phyloP scores from a whole-genome alignment of 2,113 vertebrate genomes.

The Thalassarche chlororhynchos region DNA sequence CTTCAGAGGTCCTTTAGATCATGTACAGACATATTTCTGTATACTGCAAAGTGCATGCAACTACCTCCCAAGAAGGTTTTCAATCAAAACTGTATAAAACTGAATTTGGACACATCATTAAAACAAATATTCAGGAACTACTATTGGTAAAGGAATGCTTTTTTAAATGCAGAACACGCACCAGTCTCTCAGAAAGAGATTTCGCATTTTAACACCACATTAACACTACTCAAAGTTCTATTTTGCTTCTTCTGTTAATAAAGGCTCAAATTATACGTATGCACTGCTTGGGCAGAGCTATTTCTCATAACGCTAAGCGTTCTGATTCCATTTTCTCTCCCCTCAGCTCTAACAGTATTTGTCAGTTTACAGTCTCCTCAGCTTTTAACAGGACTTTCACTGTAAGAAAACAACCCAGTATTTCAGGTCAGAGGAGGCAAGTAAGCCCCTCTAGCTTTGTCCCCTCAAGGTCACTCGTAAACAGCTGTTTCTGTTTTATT shows the following conservation, averaged over 20 bases:
- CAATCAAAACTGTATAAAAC: background rate
- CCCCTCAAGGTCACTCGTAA: conserved; percentile 69
- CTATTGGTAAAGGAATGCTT: background rate
- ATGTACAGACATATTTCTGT: background rate
- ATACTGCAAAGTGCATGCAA: background rate
- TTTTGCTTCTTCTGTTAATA: background rate
- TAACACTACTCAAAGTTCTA: background rate
- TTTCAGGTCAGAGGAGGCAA: conserved; percentile 48
- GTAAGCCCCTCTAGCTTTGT: background rate
- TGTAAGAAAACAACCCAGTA: conserved; percentile 38
- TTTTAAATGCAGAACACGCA: background rate
- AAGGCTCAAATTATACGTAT: background rate
- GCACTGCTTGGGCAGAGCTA: background rate
- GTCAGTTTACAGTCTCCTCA: conserved; percentile 44
- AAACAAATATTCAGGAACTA: background rate
- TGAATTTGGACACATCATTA: background rate
- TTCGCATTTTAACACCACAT: background rate
- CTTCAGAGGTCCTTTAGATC: background rate
- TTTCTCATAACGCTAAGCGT: background rate
- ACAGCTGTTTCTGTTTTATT: background rate
- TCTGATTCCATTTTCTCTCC: background rate
- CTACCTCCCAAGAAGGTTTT: background rate
- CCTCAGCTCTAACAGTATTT: background rate
- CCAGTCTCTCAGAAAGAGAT: background rate
- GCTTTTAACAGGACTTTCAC: conserved; percentile 34